Conservation (phyloP, 2,797 vertebrate genomes). For the Xiphorhynchus erythropygius region DNA sequence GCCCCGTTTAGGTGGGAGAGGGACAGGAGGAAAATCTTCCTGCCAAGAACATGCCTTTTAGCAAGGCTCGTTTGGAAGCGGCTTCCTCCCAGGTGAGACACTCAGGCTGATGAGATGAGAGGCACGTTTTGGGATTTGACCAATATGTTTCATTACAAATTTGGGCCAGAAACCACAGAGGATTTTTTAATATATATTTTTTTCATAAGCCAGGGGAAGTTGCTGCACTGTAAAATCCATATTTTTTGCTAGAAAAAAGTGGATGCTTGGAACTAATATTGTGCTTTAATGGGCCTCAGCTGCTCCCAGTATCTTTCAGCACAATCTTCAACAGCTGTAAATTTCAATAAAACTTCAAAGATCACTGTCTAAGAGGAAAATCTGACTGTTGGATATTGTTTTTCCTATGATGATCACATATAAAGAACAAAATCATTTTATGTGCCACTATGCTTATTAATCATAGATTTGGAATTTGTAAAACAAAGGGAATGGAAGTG, state of each 20-base stretch:
- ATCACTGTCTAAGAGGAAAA: conserved; percentile 4
- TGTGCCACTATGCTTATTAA: conserved; percentile 1
- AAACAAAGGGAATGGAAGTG: conserved; percentile 34
- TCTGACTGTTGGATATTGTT: conserved; percentile 24
- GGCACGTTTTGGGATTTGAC: conserved; percentile 12
- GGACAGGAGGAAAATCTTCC: not conserved
- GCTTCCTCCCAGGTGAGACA: not conserved
- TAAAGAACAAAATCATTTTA: conserved; percentile 20
- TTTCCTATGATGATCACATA: not conserved
- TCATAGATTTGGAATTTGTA: conserved; percentile 40
- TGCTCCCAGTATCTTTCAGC: conserved; percentile 9
- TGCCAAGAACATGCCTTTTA: not conserved
- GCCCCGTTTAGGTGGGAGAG: not conserved
- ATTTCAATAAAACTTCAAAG: conserved; percentile 42
- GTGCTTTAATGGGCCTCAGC: conserved; percentile 17
- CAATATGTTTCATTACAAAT: conserved; percentile 31
- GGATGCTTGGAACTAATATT: not conserved
- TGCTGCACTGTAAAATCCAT: not conserved
- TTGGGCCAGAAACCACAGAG: not conserved
- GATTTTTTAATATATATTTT: not conserved
- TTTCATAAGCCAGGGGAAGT: conserved; percentile 5
- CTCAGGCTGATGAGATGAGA: not conserved
- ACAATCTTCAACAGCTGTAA: conserved; percentile 17
- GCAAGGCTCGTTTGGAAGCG: not conserved
- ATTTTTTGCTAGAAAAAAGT: not conserved